A percentile compares a stretch with the other conserved stretches of the same genome.
Conservation (phyloP, 2,113 vertebrate species). For the Fulmarus glacialis region DNA sequence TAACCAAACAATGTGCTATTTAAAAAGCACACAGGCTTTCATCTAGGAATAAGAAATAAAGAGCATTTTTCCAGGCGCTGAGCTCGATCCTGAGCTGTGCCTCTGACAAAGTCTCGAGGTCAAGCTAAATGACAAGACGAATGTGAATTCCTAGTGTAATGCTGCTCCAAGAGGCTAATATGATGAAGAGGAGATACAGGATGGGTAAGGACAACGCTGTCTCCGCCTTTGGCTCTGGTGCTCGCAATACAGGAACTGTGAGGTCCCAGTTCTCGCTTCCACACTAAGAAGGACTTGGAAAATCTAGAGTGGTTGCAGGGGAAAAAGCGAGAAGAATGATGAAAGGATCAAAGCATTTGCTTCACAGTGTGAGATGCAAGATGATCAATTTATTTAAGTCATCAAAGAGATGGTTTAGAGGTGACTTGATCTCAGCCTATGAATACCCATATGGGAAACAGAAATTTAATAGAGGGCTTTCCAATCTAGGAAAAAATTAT, state of each 20-base stretch:
- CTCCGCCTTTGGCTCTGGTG: background rate
- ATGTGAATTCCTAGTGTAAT: background rate
- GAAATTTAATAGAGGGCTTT: background rate
- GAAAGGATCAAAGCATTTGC: background rate
- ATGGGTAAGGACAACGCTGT: background rate
- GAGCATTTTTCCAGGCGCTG: background rate
- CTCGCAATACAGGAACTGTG: background rate
- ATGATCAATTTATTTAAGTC: slow-evolving; percentile 15
- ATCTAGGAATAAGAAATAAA: background rate
- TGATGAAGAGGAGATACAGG: background rate
- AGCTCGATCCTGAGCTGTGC: background rate
- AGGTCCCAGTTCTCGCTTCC: background rate
- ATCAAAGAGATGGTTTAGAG: slow-evolving; percentile 23
- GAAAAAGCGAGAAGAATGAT: background rate
- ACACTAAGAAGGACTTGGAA: background rate
- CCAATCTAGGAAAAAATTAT: background rate
- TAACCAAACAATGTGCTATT: background rate
- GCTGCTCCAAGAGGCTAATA: background rate
- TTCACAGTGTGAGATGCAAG: slow-evolving; percentile 9
- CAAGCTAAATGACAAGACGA: background rate
- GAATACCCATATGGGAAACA: background rate
- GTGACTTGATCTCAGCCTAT: background rate
- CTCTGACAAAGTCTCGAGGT: background rate
- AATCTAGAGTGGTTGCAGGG: background rate
- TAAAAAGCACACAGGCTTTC: background rate